These are phyloP conservation scores for Leptocoma aspasia DNA, from an alignment of 2,113 vertebrate species.

Conservation along the genomic window DNA sequence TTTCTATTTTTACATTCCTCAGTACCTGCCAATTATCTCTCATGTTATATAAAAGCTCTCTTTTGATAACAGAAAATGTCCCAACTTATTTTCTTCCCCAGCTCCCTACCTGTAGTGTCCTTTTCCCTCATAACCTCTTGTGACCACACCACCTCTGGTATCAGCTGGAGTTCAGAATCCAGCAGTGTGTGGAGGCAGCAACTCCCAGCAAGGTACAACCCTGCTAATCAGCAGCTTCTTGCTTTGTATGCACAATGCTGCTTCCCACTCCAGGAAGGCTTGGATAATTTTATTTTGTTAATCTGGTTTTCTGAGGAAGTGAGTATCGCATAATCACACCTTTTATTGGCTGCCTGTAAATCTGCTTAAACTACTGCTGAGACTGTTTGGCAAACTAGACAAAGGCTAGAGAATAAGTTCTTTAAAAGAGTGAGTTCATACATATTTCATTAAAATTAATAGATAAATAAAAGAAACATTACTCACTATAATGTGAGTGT, in stretches of 20 bases:
- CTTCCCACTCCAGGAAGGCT: neutral
- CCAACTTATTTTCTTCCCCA: neutral
- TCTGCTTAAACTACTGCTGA: neutral
- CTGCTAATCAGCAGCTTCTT: neutral
- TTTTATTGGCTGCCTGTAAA: neutral
- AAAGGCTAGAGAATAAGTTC: neutral
- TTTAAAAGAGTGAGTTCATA: neutral
- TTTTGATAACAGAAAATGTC: neutral
- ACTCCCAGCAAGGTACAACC: neutral
- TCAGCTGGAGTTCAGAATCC: neutral
- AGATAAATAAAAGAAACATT: neutral
- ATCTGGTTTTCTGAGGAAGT: conserved; percentile 2
- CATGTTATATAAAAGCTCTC: neutral
- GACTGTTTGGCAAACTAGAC: neutral
- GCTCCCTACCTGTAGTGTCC: neutral
- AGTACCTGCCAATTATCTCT: neutral
- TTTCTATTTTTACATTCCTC: neutral
- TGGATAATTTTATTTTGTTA: neutral
- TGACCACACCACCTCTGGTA: neutral
- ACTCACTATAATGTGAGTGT: neutral
- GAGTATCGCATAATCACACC: neutral
- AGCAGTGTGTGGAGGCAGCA: neutral
- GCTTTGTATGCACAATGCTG: neutral
- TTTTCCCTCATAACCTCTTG: neutral
- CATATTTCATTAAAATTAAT: neutral